A percentile compares a stretch with the other conserved stretches of the same genome.
These are phyloP conservation scores for Clarias laeviceps DNA, from an alignment of 2,797 vertebrate species.

Conservation along the genomic window DNA sequence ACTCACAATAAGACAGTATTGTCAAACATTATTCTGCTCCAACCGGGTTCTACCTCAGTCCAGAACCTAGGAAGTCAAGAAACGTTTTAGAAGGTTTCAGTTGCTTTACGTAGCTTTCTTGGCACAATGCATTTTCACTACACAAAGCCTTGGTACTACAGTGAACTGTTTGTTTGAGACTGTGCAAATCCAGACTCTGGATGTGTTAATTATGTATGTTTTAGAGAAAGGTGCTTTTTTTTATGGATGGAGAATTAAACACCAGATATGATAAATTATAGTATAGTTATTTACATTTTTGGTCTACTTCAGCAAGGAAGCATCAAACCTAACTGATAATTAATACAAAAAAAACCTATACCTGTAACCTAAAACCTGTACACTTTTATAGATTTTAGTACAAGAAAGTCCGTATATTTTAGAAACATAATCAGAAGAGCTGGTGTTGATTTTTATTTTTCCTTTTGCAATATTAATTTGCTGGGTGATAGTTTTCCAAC, in stretches of 20 bases:
- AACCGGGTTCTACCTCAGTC: conserved; percentile 83
- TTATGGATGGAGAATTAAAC: conserved; percentile 19
- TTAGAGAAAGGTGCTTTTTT: conserved; percentile 71
- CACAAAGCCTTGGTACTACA: conserved; percentile 77
- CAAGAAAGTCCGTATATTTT: conserved; percentile 10
- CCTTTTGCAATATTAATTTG: background rate
- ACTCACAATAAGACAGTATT: conserved; percentile 81
- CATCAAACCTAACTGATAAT: background rate
- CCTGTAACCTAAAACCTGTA: background rate
- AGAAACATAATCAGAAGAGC: background rate
- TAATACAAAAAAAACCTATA: conserved; percentile 4
- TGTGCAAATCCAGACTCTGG: conserved; percentile 69
- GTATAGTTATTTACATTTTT: background rate
- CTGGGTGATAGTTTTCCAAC: background rate
- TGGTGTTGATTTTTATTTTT: background rate
- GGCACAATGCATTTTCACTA: conserved; percentile 70
- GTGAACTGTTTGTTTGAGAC: conserved; percentile 75
- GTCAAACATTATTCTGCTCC: conserved; percentile 70
- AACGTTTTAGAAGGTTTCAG: conserved; percentile 64
- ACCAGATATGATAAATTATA: conserved; percentile 3
- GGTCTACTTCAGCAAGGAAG: background rate
- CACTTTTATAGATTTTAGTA: conserved; percentile 18
- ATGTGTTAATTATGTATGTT: conserved; percentile 64
- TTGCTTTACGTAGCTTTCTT: conserved; percentile 69
- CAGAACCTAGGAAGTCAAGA: conserved; percentile 77